Base-by-base conservation (phyloP, 1,140 invertebrate species). In the Ostrea denselamellosa region DNA sequence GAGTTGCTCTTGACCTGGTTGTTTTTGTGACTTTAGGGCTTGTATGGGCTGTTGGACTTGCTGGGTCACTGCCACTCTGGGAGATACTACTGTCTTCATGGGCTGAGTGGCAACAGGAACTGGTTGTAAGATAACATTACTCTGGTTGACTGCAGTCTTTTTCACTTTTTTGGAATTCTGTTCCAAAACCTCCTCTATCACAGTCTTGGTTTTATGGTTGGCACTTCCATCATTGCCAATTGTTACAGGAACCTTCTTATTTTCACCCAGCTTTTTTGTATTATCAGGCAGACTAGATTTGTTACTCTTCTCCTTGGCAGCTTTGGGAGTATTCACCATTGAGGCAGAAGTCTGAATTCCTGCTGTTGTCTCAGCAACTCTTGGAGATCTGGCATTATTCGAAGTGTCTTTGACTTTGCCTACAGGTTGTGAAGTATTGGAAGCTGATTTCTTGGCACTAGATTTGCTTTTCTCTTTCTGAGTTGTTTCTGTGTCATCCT, bases 381-480 rank as follows among this genome's bases (percentile, higher is more conserved):
- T 56, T 25, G 51, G 81, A n/a, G 68, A 52, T 28, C 52, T 87
- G 14, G 83, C 82, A 58, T 65, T 84, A 65, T 77, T 87, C 17
- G 82, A 51, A 4, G 65, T 58, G 44, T 83, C 87, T 85, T 44
- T 54, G 28, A 54, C 71, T 52, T 71, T 87, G 51, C 52, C 84
- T 62, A 85, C 58, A 9, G 84, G 84, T n/a, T 85, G 54, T 4
- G 82, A 85, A 19, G 84, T 58, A 85, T 85, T 87, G n/a, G 65
- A 71, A 28, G 65, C 62, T 52, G 34, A 71, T 82, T 88, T 85
- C n/a, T 85, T 28, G 19, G 68, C 83, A 65, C 62, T 85, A 19
- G 84, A 44, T 85, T 88, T 88, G 28, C 81, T 71, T 28, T 85
- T 84, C n/a, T 81, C 28, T 88, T 81, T 88, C 83, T 84, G 83